Evolutionary conservation across 1,140 invertebrate genomes (phyloP), one percentile per base, ranked within the genome.

Genomic region (Heliconius hewitsoni): DNA sequence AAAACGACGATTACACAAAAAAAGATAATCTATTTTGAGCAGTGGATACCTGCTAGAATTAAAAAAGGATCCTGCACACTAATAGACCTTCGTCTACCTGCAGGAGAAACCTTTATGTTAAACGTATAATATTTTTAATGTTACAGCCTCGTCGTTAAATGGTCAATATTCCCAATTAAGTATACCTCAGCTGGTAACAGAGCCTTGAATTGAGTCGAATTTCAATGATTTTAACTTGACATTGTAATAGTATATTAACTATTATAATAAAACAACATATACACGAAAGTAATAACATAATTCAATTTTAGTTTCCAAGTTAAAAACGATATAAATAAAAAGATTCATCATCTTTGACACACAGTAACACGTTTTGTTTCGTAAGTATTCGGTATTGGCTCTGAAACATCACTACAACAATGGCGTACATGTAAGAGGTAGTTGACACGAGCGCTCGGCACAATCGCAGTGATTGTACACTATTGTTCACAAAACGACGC

Each of bases 91-190:
- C 88, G 87, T 88, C 86, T 94, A 94, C 93, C 93, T 93, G 92
- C 92, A 86, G 81, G 78, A 80, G 81, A 80, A 86, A 83, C 82
- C 84, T 82, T 90, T 86, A 86, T 71, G 27, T 71, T 71, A 34
- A 71, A 34, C 34, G 70, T 23, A 30, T 34, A 37, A 71, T 71
- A 34, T 71, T 71, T 71, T 52, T 71, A 18, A 71, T 37, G 89
- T 87, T 90, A 90, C 87, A 86, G 86, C 76, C 79, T 84, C 83
- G 83, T 85, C 81, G 83, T 93, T 86, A 86, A 88, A 90, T 86
- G 84, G 81, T 90, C 90, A 90, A 91, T 88, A 90, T 88, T 91
- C 89, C 90, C 90, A 93, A 94, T 91, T 92, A 92, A 90, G 84
- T 81, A 76, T 91, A 81, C 82, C 86, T 85, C 89, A 91, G 88